A percentile compares a stretch with the other conserved stretches of the same genome.
phyloP scores from a whole-genome alignment of 2,113 vertebrate species.

The Neotragus pygmaeus region DNA sequence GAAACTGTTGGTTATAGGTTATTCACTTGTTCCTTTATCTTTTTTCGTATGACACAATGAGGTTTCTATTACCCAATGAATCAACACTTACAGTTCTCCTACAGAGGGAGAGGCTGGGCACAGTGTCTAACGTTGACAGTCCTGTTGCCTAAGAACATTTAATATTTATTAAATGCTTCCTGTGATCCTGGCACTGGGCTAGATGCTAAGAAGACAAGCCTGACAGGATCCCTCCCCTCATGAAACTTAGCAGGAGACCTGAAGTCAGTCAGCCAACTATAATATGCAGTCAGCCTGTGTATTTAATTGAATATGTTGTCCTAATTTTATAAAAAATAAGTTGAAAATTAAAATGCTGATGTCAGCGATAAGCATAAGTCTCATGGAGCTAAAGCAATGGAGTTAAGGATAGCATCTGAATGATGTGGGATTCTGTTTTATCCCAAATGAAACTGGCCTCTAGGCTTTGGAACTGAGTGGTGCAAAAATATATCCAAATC shows the following conservation, averaged over 20 bases:
- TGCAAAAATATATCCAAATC: not conserved
- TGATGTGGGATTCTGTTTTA: not conserved
- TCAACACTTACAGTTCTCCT: not conserved
- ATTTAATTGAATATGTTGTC: not conserved
- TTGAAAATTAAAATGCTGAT: not conserved
- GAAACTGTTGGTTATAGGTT: not conserved
- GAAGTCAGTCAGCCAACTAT: not conserved
- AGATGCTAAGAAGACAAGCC: not conserved
- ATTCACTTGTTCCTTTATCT: not conserved
- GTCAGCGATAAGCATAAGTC: not conserved
- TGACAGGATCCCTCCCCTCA: not conserved
- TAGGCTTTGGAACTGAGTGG: not conserved
- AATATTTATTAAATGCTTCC: not conserved
- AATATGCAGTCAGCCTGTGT: no score
- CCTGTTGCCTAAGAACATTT: not conserved
- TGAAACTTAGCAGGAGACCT: not conserved
- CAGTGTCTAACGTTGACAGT: not conserved
- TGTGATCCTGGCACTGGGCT: not conserved
- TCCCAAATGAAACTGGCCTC: not conserved
- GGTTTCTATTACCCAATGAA: not conserved
- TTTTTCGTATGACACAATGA: not conserved
- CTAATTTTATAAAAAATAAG: not conserved
- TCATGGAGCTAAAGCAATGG: not conserved
- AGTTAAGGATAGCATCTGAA: not conserved
- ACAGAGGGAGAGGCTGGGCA: not conserved